Evolutionary conservation across 2,113 vertebrate species (phyloP), one percentile per base, ranked within the genome.

Genomic region (Charadrius vociferus): DNA sequence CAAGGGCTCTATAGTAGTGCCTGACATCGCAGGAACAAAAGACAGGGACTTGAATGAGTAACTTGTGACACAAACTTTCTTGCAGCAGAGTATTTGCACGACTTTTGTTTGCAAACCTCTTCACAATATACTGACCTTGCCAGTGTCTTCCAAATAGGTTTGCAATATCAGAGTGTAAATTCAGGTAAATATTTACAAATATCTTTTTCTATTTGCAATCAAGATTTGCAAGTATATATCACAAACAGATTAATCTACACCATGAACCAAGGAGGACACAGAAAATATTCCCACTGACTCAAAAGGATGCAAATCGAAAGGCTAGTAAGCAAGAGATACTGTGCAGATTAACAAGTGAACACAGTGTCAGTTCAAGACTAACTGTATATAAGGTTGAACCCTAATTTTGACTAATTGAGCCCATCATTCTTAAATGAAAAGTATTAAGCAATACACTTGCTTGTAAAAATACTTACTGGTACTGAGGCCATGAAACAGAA

Each of bases 401-500:
- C 21, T 43, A 88, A 86, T 95, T 97, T 88, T 95, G 91, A 93
- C 77, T 86, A 91, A 96, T 61, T 75, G 88, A 97, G 86, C 86
- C 49, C 93, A 96, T 86, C 63, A 80, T 93, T 53, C 83, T 88
- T 81, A 81, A 95, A 92, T 81, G 85, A 87, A 73, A 88, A 94
- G 65, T 56, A 86, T 75, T 86, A 79, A 89, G 95, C 94, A 88
- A 96, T 81, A 92, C 75, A 95, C 95, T 97, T 97, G 90, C 96
- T 95, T 95, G 72, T 80, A 92, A 97, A 97, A 97, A 85, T 95
- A 97, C 95, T 89, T 93, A 93, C 85, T 78, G 74, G 74, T 95
- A 86, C 39, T 96, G 67, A 95, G 81, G 80, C 90, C 8, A 63
- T 53, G 79, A 97, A 91, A 87, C 26, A 89, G 88, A 93, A 95